These are phyloP conservation scores for Cervus canadensis DNA, from an alignment of 2,113 vertebrate species.

Conservation along the genomic window DNA sequence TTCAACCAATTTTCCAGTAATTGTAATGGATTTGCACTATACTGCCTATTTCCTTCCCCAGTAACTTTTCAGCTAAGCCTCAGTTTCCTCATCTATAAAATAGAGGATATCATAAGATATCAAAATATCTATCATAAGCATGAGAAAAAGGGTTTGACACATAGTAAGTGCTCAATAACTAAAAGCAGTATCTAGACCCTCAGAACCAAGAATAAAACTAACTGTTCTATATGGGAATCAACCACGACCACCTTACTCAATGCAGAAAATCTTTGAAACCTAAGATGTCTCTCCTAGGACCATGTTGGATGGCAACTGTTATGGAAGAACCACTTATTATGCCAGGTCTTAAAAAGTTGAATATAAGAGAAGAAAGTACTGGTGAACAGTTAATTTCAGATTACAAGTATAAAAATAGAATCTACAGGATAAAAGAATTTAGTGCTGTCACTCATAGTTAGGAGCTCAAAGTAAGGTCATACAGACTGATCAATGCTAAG, in stretches of 20 bases:
- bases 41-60: not conserved
- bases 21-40: not conserved
- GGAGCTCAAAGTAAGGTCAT: not conserved
- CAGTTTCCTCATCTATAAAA: not conserved
- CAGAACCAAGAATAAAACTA: not conserved
- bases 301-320: not conserved
- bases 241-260: not conserved
- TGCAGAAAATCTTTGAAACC: not conserved
- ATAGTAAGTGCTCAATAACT: not conserved
- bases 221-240: not conserved
- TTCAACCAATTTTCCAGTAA: not conserved
- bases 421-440: not conserved
- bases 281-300: not conserved
- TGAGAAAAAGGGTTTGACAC: not conserved
- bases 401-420: not conserved
- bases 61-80: not conserved
- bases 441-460: not conserved
- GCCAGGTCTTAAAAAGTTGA: not conserved
- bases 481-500: not conserved
- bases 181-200: not conserved
- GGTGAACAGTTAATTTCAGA: not conserved
- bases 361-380: not conserved
- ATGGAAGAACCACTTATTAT: not conserved
- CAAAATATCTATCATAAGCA: not conserved
- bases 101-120: not conserved